These are phyloP conservation scores for Helicoverpa assulta DNA, from an alignment of 2,888 invertebrate genomes.

Conservation along the genomic window DNA sequence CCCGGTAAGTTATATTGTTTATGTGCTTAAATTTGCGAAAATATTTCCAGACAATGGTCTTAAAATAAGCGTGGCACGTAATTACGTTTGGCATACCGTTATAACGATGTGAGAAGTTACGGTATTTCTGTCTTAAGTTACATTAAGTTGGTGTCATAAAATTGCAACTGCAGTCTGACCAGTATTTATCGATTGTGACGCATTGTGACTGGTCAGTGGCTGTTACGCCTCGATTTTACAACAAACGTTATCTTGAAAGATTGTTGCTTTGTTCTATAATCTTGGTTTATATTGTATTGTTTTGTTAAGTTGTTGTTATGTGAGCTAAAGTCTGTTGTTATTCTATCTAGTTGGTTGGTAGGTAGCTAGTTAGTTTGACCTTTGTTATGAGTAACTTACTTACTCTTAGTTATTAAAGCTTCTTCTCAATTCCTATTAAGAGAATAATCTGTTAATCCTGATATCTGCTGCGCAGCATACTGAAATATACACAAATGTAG, in stretches of 20 bases:
- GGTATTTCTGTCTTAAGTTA: slow-evolving; percentile 44
- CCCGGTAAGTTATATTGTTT: slow-evolving; percentile 78
- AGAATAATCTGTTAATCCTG: too few species aligned
- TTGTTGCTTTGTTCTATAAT: slow-evolving; percentile 36
- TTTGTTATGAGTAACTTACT: background rate
- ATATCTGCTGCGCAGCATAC: too few species aligned
- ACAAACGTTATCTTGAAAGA: slow-evolving; percentile 44
- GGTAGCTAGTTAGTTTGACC: slow-evolving; percentile 1
- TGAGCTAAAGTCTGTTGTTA: slow-evolving; percentile 23
- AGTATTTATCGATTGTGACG: slow-evolving; percentile 79
- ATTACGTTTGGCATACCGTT: slow-evolving; percentile 59
- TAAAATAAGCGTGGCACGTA: slow-evolving; percentile 30
- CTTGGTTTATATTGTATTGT: slow-evolving; percentile 39
- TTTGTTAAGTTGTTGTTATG: slow-evolving; percentile 25
- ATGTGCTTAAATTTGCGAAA: slow-evolving; percentile 56
- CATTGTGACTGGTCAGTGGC: slow-evolving; percentile 58
- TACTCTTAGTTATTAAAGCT: background rate
- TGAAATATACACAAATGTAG: background rate
- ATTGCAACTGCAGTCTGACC: slow-evolving; percentile 73
- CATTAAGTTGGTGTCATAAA: slow-evolving; percentile 62
- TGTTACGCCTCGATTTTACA: slow-evolving; percentile 37
- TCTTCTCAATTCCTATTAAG: background rate
- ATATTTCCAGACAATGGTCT: slow-evolving; percentile 24
- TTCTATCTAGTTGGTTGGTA: background rate
- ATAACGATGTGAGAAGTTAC: slow-evolving; percentile 49